Base-by-base conservation (phyloP, 2,888 invertebrate species). In the Drosophila suboccidentalis region DNA sequence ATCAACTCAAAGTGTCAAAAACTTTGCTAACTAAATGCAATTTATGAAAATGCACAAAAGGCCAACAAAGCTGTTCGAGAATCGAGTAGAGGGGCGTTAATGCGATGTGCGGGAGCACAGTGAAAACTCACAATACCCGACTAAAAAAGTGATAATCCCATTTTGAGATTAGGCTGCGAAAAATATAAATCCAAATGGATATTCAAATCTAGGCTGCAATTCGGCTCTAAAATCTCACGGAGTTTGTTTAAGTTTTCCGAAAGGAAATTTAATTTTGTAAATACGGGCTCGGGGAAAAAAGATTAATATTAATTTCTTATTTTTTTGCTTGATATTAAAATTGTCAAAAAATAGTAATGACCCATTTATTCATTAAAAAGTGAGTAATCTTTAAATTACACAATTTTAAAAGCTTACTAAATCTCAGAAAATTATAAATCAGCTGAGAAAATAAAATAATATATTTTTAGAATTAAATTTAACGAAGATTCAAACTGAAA, bases 21-120 rank as follows among this genome's bases (percentile, higher is more conserved):
- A 87, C 84, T 82, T 83, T 80, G 57, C 66, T 51, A 87, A 72
- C 80, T 73, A 73, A 84, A 84, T 84, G 85, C 81, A 84, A 84
- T 82, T 82, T 84, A 81, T 82, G 85, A 75, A 84, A 87, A 75
- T 75, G 71, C 71, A 78, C 64, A 71, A 65, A 39, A 82, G 53
- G 19, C 47, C 47, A 63, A 44, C 44, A 77, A 62, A 60, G 47
- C 34, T 36, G 44, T 10, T 51, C 34, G 59, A 17, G 44, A 69
- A 65, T 58, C 68, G 44, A 44, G 13, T 64, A 54, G 36, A 66
- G 41, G 51, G 59, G 54, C 26, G 43, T 19, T 22, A 49, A 38
- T 36, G 36, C 9, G 32, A 26, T 44, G 15, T 57, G 34, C 11
- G 46, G 26, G 26, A 22, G 22, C 34, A 53, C 51, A 54, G 61